Base-by-base conservation (phyloP, 2,113 vertebrate species). In the Nipponia nippon region DNA sequence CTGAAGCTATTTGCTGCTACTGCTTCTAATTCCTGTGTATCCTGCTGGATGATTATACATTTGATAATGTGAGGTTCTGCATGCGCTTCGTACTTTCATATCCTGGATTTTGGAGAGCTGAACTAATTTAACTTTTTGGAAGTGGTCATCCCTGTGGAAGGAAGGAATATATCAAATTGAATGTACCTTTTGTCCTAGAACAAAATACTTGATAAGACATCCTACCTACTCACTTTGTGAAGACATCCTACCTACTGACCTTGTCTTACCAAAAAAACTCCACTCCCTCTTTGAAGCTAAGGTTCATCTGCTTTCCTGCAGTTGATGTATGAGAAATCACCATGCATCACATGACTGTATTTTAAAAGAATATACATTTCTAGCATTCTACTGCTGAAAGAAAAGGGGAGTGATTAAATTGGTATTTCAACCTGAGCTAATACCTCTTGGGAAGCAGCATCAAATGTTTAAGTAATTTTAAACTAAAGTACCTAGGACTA, bases 51-150 rank as follows among this genome's bases (percentile, higher is more conserved):
- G 76, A 67, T 76, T 76, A 25, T 38, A 25, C 8, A 10, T n/a
- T 84, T 87, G 55, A 83, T 92, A 82, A 84, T 56, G 10, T 34
- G 56, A 81, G 50, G 69, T 84, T 95, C 77, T 90, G 32, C 55
- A 16, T 42, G 36, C 2, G 4, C 83, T 90, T 61, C 59, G 65
- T 89, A 83, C 86, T 90, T 95, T 95, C 69, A 63, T 94, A 71
- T 93, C 75, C n/a, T 70, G 79, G 55, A 90, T 19, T 87, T 36
- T 46, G 69, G 62, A 83, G 38, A 80, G 13, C 90, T 92, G 83
- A 73, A 85, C 77, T 94, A 78, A 84, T 81, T 75, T 63, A 83
- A 66, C 50, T 88, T 91, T 76, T 85, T 89, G 92, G 72, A 92
- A 93, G 90, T 61, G 69, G 50, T 67, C 52, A 44, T 81, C 30